phyloP scores from a whole-genome alignment of 1,140 invertebrate species.

The Reticulitermes speratus region DNA sequence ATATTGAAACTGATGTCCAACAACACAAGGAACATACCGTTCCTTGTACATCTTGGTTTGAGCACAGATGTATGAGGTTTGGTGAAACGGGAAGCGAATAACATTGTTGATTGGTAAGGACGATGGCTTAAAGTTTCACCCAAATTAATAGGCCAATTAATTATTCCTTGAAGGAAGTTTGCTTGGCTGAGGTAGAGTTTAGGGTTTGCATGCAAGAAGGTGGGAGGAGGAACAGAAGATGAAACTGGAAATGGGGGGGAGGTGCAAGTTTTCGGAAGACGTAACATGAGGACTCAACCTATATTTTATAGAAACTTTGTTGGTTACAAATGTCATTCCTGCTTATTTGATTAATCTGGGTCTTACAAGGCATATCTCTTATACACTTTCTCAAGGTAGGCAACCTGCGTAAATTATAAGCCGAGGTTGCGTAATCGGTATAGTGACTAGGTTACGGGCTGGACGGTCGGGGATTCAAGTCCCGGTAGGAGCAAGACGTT shows the following conservation, averaged over 20 bases:
- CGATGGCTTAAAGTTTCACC: background rate
- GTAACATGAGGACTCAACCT: background rate
- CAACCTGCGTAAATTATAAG: no score
- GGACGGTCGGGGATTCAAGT: no score
- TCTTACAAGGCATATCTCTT: no score
- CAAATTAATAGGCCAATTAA: slow-evolving; percentile 8
- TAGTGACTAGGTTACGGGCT: no score
- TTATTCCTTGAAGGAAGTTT: background rate
- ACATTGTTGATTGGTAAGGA: background rate
- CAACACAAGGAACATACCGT: background rate
- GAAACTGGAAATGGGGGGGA: background rate
- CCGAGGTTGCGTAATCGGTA: no score
- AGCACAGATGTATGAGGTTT: no score
- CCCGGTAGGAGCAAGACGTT: no score
- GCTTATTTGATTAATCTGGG: background rate
- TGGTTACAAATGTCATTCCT: background rate
- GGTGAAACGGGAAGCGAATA: background rate
- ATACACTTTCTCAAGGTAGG: no score
- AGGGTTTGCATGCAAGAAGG: no score
- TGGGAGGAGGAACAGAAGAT: background rate
- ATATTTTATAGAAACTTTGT: background rate
- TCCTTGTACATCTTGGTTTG: no score
- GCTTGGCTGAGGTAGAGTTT: background rate
- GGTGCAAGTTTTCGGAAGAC: background rate
- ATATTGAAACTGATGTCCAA: background rate